Evolutionary conservation across 1,140 invertebrate species (phyloP).

Genomic region (Sminthurinus signatus): DNA sequence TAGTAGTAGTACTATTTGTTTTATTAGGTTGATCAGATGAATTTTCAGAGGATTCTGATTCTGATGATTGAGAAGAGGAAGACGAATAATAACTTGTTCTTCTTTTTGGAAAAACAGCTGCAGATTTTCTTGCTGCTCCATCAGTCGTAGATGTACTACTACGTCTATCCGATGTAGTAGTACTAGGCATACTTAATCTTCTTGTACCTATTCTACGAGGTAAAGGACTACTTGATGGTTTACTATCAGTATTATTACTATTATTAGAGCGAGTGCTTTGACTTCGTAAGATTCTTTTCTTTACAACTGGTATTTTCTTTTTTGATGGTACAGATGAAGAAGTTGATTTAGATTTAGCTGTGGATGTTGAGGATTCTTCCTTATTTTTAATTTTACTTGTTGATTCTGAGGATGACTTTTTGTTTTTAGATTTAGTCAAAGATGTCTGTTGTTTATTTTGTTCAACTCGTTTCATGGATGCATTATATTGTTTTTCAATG

Average conservation of each 20-base stretch:
- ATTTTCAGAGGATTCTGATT: background rate
- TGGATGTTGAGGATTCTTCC: background rate
- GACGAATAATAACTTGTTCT: conserved; percentile 1
- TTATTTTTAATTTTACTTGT: background rate
- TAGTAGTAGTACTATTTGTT: background rate
- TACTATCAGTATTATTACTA: background rate
- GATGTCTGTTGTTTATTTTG: conserved; percentile 18
- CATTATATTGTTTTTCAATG: conserved; percentile 35
- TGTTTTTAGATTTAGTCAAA: conserved; percentile 9
- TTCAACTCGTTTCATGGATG: conserved; percentile 30
- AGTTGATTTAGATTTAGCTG: background rate
- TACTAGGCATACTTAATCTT: conserved; percentile 11
- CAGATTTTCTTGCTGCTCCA: conserved; percentile 35
- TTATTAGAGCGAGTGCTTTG: conserved; percentile 21
- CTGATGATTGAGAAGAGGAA: conserved; percentile 1
- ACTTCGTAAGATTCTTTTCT: conserved; percentile 12
- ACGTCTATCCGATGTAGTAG: conserved; percentile 7
- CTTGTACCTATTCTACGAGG: conserved; percentile 13
- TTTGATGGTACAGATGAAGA: no score
- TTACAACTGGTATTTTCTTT: conserved; percentile 14
- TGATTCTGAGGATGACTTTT: background rate
- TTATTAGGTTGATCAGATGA: background rate
- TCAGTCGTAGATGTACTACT: conserved; percentile 5
- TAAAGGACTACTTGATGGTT: background rate
- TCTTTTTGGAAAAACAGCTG: conserved; percentile 21